These are phyloP conservation scores for Ephialtes manifestator DNA, from an alignment of 2,888 invertebrate species.

Conservation along the genomic window DNA sequence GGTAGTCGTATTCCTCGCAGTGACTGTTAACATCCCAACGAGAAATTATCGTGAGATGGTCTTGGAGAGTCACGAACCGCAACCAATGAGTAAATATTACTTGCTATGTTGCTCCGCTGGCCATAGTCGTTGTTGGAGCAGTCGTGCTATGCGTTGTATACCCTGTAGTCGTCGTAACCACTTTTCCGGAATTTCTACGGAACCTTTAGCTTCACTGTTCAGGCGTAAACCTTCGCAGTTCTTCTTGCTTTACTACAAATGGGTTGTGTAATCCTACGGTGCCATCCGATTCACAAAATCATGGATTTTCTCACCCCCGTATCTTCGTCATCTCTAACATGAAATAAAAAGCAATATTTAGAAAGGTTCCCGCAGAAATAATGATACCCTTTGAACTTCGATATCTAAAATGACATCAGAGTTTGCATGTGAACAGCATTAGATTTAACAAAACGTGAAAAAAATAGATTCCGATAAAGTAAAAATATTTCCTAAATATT, in stretches of 20 bases:
- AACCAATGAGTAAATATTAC: slow-evolving; percentile 20
- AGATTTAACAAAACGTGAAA: neutral
- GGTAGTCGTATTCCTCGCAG: slow-evolving; percentile 64
- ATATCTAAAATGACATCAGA: no score
- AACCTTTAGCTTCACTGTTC: slow-evolving; percentile 17
- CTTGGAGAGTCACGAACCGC: slow-evolving; percentile 34
- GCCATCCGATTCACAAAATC: neutral
- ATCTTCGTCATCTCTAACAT: neutral
- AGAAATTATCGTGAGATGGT: slow-evolving; percentile 78
- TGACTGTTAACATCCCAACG: slow-evolving; percentile 79
- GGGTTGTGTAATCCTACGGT: neutral
- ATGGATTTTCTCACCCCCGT: neutral
- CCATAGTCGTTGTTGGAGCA: slow-evolving; percentile 16
- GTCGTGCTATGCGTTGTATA: slow-evolving; percentile 23
- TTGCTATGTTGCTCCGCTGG: neutral
- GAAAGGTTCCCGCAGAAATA: neutral
- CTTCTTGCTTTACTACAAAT: neutral
- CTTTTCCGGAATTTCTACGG: slow-evolving; percentile 21
- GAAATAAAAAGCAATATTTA: neutral
- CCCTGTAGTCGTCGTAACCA: slow-evolving; percentile 5
- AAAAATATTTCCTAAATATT: no score
- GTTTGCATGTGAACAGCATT: no score
- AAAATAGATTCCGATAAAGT: neutral
- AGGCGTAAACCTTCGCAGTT: neutral
- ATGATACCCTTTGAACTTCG: no score